These are phyloP conservation scores for Heliconius melpomene DNA, from an alignment of 1,140 invertebrate species.

Conservation along the genomic window DNA sequence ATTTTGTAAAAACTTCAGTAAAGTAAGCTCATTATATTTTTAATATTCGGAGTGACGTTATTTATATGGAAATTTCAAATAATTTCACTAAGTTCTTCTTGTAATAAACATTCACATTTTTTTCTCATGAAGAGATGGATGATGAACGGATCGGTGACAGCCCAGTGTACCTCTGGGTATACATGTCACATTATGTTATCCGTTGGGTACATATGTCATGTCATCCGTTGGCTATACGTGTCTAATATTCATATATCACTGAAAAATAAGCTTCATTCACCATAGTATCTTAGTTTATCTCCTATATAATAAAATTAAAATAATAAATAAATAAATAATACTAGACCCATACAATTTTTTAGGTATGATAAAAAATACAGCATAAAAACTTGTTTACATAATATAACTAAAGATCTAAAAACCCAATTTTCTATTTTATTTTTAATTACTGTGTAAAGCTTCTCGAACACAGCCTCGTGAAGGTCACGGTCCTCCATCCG, in stretches of 20 bases:
- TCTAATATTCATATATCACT: too few species aligned
- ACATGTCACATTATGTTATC: too few species aligned
- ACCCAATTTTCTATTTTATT: constrained; percentile 13
- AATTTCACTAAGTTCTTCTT: constrained; percentile 1
- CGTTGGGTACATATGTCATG: too few species aligned
- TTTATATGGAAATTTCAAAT: neutral
- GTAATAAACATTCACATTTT: neutral
- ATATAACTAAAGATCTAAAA: neutral
- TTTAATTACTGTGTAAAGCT: neutral
- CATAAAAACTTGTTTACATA: constrained; percentile 3
- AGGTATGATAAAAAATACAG: neutral
- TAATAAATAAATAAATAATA: too few species aligned
- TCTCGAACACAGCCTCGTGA: constrained; percentile 36
- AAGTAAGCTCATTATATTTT: neutral
- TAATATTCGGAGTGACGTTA: neutral
- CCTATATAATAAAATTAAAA: too few species aligned
- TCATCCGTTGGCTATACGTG: too few species aligned
- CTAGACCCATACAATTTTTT: neutral
- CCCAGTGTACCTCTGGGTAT: too few species aligned
- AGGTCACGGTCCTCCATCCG: constrained; percentile 42
- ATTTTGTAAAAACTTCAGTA: neutral
- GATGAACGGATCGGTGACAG: too few species aligned
- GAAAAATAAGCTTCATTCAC: too few species aligned
- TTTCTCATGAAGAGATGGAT: too few species aligned
- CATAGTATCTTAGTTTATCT: too few species aligned